These are phyloP conservation scores for Lumbricus terrestris DNA, from an alignment of 2,888 invertebrate genomes.

Conservation along the genomic window DNA sequence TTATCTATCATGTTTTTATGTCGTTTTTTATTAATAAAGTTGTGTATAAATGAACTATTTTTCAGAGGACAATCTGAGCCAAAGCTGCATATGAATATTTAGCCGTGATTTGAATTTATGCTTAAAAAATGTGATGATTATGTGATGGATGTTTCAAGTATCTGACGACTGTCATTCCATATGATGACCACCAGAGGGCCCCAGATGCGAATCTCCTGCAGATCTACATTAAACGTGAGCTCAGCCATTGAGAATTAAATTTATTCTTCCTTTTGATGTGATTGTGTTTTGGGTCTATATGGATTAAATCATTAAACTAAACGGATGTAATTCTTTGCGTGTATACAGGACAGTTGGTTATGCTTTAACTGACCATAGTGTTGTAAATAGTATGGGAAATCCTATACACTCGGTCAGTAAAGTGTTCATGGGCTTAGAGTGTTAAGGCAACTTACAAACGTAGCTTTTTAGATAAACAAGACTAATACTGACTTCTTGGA, in stretches of 20 bases:
- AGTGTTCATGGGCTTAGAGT: too few species aligned
- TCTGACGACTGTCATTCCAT: conserved; percentile 96
- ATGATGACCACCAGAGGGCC: conserved; percentile 69
- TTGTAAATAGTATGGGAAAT: too few species aligned
- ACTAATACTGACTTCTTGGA: background rate
- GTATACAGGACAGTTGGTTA: background rate
- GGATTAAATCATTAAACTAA: too few species aligned
- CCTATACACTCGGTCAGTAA: too few species aligned
- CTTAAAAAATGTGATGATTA: background rate
- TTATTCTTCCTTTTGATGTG: background rate
- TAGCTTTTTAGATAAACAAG: background rate
- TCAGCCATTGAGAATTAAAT: background rate
- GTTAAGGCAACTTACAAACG: background rate
- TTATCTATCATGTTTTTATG: too few species aligned
- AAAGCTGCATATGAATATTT: too few species aligned
- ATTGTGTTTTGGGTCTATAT: background rate
- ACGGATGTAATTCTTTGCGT: background rate
- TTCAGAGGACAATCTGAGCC: too few species aligned
- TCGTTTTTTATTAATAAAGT: too few species aligned
- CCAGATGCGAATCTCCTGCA: conserved; percentile 56
- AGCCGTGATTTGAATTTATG: too few species aligned
- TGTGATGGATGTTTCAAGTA: conserved; percentile 67
- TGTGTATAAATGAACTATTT: too few species aligned
- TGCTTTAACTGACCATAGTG: too few species aligned
- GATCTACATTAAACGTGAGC: conserved; percentile 84